Base-by-base conservation (phyloP, 1,140 invertebrate genomes). In the Neodiprion lecontei region DNA sequence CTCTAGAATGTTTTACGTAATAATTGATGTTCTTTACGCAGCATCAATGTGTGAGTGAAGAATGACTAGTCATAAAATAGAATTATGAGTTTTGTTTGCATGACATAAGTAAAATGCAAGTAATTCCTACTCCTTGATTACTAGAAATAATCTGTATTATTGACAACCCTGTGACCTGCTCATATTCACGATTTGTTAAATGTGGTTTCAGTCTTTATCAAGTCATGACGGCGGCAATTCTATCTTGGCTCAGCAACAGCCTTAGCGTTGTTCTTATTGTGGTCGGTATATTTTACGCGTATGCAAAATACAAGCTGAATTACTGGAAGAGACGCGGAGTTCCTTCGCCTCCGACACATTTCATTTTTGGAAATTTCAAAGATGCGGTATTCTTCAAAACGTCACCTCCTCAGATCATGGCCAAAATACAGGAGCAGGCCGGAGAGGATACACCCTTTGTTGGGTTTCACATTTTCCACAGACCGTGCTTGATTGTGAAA, bases 381-480 rank as follows among this genome's bases (percentile, higher is more conserved):
- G 82, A 85, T 28, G 77, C 75, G 0, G 28, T 85, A 0, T 70
- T 81, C 2, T 76, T 81, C 23, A 72, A 73, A 8, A 80, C 76
- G 14, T 70, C 83, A 0, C 77, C 80, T 0, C 79, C 89, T 78
- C 79, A 84, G n/a, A 79, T 82, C 1, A 65, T 85, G 7, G 79
- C 80, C 17, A 77, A 83, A 3, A 84, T 86, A 14, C 85, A 85
- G 49, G 76, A 85, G 47, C 72, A 17, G 23, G 84, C 80, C 12
- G 66, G 81, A 53, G 23, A 74, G 0, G 69, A 82, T 3, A 83
- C 82, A 17, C 82, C 82, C 0, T 89, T 83, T 69, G 75, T 86
- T 47, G 89, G 89, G 5, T 82, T 88, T 68, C 89, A 88, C 70
- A 82, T 89, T 61, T 84, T 89, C 47, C 78, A 81, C 7, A 82